Evolutionary conservation across 2,888 invertebrate genomes (phyloP).

Genomic region (Dascillus cervinus): DNA sequence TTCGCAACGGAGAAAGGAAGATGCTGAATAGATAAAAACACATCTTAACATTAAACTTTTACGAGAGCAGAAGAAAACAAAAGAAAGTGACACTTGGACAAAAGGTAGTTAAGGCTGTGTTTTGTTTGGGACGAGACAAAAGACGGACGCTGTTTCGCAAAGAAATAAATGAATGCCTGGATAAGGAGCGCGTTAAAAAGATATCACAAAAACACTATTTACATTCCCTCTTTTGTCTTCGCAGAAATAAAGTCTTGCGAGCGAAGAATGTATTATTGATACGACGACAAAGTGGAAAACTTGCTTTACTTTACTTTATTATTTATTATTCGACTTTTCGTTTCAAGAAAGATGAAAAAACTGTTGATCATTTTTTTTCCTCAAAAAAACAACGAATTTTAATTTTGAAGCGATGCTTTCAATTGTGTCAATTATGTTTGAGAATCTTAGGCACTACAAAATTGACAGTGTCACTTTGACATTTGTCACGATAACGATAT

Average conservation of each 20-base stretch:
- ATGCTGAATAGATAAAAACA: conserved; percentile 30
- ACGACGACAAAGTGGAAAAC: too few relatives aligned
- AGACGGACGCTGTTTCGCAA: conserved; percentile 40
- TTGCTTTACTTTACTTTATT: too few relatives aligned
- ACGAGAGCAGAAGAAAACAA: conserved; percentile 37
- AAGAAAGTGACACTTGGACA: conserved; percentile 45
- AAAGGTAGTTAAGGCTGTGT: conserved; percentile 44
- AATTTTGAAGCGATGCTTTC: too few relatives aligned
- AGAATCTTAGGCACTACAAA: too few relatives aligned
- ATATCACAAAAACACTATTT: conserved; percentile 46
- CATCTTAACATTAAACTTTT: conserved; percentile 36
- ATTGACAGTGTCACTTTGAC: too few relatives aligned
- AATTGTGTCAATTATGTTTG: too few relatives aligned
- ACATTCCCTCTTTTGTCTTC: conserved; percentile 41
- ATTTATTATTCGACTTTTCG: too few relatives aligned
- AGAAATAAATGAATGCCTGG: conserved; percentile 43
- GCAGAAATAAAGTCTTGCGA: conserved; percentile 29
- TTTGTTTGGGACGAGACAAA: conserved; percentile 40
- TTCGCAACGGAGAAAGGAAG: conserved; percentile 9
- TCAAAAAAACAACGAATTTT: too few relatives aligned
- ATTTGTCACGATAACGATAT: too few relatives aligned
- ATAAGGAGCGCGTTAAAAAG: conserved; percentile 42
- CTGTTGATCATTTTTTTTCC: too few relatives aligned
- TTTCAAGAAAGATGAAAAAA: too few relatives aligned
- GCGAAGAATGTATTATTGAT: conserved; percentile 22